Evolutionary conservation across 2,888 invertebrate genomes (phyloP).

Genomic region (Rhimphoctona megacephalus): DNA sequence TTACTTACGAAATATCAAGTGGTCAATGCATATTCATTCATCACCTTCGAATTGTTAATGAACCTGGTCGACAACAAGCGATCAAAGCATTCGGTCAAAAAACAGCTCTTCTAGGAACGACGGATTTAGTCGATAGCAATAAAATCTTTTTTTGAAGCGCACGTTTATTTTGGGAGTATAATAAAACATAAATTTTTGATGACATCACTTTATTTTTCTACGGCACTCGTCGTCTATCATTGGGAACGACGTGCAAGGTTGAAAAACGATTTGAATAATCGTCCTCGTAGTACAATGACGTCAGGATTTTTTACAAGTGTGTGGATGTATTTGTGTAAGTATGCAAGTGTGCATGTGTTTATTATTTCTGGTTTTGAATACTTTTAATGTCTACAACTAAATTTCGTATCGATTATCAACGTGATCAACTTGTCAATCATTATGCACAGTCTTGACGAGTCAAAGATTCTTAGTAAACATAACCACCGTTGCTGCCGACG

Average conservation of each 20-base stretch:
- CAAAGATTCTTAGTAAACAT: constrained; percentile 76
- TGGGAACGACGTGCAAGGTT: not conserved
- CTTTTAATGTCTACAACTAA: not conserved
- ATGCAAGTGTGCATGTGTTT: not conserved
- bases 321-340: not conserved
- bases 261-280: not conserved
- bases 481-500: constrained; percentile 78
- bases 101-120: not conserved
- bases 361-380: not conserved
- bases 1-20: constrained; percentile 72
- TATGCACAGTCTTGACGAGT: constrained; percentile 10
- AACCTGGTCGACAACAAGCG: not conserved
- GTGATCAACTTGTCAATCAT: not conserved
- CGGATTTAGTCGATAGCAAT: not conserved
- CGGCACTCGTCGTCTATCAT: not conserved
- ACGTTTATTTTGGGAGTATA: not conserved
- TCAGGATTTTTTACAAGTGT: not conserved
- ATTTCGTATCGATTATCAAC: not conserved
- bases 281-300: not conserved
- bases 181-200: constrained; percentile 3
- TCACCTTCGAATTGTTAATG: constrained; percentile 25
- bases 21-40: constrained; percentile 15
- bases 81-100: not conserved
- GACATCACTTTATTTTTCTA: not conserved
- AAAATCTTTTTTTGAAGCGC: not conserved